Base-by-base conservation (phyloP, 2,888 invertebrate species). In the Lottia gigantea region DNA sequence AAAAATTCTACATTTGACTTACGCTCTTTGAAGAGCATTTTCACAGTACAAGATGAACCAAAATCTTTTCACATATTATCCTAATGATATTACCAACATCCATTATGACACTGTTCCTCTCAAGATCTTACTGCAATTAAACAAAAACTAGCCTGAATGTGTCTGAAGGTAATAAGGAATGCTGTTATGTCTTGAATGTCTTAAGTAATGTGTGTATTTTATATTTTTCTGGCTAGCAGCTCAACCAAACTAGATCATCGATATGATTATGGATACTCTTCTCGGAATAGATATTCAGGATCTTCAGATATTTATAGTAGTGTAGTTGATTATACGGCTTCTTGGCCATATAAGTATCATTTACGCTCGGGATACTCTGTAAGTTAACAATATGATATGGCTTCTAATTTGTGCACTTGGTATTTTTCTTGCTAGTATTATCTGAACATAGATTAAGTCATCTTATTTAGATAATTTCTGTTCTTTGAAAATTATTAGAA, bases 301-400 rank as follows among this genome's bases (percentile, higher is more conserved):
- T 74, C 71, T 64, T 64, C 77, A 66, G 71, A 75, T 68, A 79
- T 76, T 76, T 76, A 79, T 74, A 72, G 64, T 69, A 72, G 73
- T 71, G 68, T 75, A 68, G 73, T 73, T 62, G 77, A 77, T 66
- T 75, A 73, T 49, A 74, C 75, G 62, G 74, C 78, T 69, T 75
- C 80, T 47, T 84, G 84, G 84, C 83, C 84, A 61, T 81, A 83
- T 80, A 84, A 84, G 82, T 83, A 83, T 79, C 81, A 80, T 74
- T 83, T 82, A 71, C 78, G 80, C 63, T 79, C 78, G 67, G 76
- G 77, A 64, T 73, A 80, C 25, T 80, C 82, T 73, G 81, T 81
- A 81, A 81, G 81, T 80, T 66, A 64, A 64, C 6, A 40, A 40
- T 1, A 40, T 40, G 40, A 40, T 40, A 40, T 40, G 40, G 40